Percentiles rank a stretch among this genome's conserved stretches.
phyloP scores from a whole-genome alignment of 2,888 invertebrate species.

The Brassicogethes aeneus region DNA sequence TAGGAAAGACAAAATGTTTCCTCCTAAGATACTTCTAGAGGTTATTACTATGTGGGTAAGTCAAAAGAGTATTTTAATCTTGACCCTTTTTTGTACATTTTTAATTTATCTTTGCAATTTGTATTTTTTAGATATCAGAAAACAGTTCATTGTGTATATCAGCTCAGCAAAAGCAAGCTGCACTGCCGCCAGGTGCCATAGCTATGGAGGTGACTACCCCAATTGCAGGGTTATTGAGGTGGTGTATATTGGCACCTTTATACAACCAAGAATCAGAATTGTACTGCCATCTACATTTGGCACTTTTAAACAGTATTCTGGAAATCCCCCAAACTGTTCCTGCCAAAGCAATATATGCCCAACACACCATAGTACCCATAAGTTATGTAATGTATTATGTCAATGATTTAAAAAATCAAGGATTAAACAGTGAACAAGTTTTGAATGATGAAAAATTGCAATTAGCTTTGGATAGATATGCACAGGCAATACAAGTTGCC shows the following conservation, averaged over 20 bases:
- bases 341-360: slow-evolving; percentile 55
- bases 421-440: slow-evolving; percentile 17
- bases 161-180: slow-evolving; percentile 54
- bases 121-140: slow-evolving; percentile 46
- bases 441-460: slow-evolving; percentile 38
- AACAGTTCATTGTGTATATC: slow-evolving; percentile 60
- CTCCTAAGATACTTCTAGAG: slow-evolving; percentile 57
- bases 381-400: slow-evolving; percentile 22
- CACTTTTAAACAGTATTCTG: slow-evolving; percentile 55
- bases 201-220: slow-evolving; percentile 79
- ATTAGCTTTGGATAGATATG: slow-evolving; percentile 65
- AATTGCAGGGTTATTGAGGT: slow-evolving; percentile 68
- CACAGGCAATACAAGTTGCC: slow-evolving; percentile 76
- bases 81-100: not conserved
- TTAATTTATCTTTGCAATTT: slow-evolving; percentile 6
- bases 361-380: slow-evolving; percentile 43
- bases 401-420: slow-evolving; percentile 21
- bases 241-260: slow-evolving; percentile 64
- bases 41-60: slow-evolving; percentile 62
- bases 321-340: slow-evolving; percentile 45
- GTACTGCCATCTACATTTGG: slow-evolving; percentile 60
- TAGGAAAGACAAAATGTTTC: slow-evolving; percentile 43
- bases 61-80: slow-evolving; percentile 6
- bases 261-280: slow-evolving; percentile 40
- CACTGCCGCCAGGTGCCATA: slow-evolving; percentile 68